Conservation (phyloP, 2,888 invertebrate species). For the Boloria selene region DNA sequence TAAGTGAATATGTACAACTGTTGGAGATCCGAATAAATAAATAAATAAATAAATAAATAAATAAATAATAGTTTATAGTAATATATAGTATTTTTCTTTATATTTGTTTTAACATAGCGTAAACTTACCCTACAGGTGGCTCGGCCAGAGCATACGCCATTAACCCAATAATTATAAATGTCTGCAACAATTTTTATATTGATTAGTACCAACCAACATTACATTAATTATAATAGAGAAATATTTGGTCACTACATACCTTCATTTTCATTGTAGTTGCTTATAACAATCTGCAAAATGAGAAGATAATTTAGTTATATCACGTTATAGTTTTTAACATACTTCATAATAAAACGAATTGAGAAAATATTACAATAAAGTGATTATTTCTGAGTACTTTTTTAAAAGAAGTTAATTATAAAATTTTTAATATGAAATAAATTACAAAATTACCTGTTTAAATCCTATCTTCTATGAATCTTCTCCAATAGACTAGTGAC, state of each 20-base stretch:
- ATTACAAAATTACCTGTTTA: constrained; percentile 3
- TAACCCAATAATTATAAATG: constrained; percentile 56
- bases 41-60: too few species aligned
- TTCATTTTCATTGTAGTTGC: constrained; percentile 9
- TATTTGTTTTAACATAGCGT: too few species aligned
- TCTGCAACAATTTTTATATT: constrained; percentile 51
- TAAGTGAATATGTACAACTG: too few species aligned
- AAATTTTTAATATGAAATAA: background rate
- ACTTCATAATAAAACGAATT: too few species aligned
- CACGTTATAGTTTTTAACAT: too few species aligned
- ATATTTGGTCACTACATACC: background rate
- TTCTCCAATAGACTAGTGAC: constrained; percentile 38
- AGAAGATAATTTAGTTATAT: too few species aligned
- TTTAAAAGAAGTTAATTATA: background rate
- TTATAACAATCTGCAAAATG: background rate
- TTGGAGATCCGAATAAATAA: too few species aligned
- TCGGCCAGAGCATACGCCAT: constrained; percentile 57
- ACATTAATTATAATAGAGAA: too few species aligned
- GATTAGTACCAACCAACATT: background rate
- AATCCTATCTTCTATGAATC: background rate
- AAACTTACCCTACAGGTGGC: constrained; percentile 67
- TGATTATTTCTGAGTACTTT: too few species aligned
- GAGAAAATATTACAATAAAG: too few species aligned
- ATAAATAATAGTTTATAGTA: too few species aligned
- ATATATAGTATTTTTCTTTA: too few species aligned